Conservation (phyloP, 1,140 invertebrate species). For the Drosophila ambigua region DNA sequence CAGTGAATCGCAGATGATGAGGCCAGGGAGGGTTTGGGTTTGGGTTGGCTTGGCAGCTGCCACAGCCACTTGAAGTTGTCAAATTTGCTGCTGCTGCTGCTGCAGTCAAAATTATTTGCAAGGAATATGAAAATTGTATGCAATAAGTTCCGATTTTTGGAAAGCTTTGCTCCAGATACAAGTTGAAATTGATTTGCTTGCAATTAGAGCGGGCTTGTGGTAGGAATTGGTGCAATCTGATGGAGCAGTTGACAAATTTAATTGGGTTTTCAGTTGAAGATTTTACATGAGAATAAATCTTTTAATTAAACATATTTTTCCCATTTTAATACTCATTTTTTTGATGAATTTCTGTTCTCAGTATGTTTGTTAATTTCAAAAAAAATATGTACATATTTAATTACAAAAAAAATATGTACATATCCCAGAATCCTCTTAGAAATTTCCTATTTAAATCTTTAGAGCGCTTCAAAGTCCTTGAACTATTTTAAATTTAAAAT, state of each 20-base stretch:
- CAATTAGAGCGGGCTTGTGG: not conserved
- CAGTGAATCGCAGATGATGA: constrained; percentile 56
- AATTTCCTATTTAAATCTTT: no score
- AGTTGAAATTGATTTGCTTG: not conserved
- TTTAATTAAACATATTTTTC: not conserved
- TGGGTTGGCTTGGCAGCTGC: constrained; percentile 48
- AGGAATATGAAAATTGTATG: constrained; percentile 67
- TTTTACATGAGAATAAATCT: not conserved
- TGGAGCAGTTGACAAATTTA: not conserved
- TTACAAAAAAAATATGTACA: no score
- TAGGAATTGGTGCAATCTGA: no score
- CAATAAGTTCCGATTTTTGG: constrained; percentile 30
- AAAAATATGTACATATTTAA: no score
- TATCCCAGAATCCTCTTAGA: no score
- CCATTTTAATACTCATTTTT: not conserved
- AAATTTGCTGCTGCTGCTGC: constrained; percentile 45
- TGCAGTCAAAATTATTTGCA: constrained; percentile 71
- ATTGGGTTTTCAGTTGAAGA: not conserved
- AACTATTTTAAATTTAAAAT: not conserved
- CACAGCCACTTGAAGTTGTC: constrained; percentile 74
- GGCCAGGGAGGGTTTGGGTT: not conserved
- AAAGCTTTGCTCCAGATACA: constrained; percentile 15
- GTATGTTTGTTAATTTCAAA: no score
- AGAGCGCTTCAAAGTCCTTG: not conserved
- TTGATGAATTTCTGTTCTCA: no score